Evolutionary conservation across 2,797 vertebrate genomes (phyloP), one percentile per base, ranked within the genome.

Genomic region (Gobio occitaniae): DNA sequence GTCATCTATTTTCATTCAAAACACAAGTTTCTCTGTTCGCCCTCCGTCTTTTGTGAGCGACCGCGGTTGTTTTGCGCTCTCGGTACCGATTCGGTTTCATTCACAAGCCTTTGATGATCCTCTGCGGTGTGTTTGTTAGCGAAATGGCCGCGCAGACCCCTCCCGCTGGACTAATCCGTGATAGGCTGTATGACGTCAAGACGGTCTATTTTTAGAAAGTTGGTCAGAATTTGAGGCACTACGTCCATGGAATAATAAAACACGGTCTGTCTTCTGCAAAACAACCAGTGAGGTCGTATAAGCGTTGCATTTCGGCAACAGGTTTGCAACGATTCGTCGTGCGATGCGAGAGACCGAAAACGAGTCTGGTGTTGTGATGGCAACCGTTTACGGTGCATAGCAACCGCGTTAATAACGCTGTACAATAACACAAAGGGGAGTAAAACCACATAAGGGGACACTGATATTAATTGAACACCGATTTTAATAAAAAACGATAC

Each of bases 141-240:
- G 84, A 74, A 87, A 88, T 84, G 87, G 86, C 90, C 80, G 87
- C 89, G 84, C 90, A 87, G 63, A 87, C 90, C 89, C 90, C 83
- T 87, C 91, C 91, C 88, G 88, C 87, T 78, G 84, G 29, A 88
- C 87, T 86, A 80, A 90, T 92, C 90, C 91, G 89, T 93, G 93
- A 95, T 93, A 92, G 94, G 95, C 85, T 86, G 89, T 90, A 90
- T 95, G 93, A 96, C 93, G 93, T 94, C 92, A 92, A 89, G 85
- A 79, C 36, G 44, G 61, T 89, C 93, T 96, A 96, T 96, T 95
- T 96, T 94, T 95, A 95, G 95, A 91, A 89, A 92, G 83, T 93
- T 94, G 92, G 91, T 91, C 89, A 94, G 92, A 91, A 92, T 92
- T 91, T 91, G 91, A 91, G 88, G 88, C 90, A 93, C 68, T 88